Evolutionary conservation across 2,113 vertebrate genomes (phyloP).

Genomic region (Crocuta crocuta): DNA sequence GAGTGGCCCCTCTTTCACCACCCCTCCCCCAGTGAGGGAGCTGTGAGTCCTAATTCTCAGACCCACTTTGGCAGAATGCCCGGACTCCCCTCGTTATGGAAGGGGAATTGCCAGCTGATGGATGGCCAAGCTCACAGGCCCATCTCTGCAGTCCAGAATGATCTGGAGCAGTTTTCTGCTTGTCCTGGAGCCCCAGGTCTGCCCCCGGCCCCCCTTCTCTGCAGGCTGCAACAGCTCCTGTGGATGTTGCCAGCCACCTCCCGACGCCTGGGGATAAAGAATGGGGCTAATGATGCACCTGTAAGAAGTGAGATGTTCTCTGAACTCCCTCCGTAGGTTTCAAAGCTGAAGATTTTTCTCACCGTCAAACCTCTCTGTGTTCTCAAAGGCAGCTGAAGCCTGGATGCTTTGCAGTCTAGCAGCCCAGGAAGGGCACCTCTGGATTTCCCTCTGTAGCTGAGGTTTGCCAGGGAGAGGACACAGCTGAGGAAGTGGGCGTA

Average conservation of each 20-base stretch:
- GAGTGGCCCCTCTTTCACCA: not conserved
- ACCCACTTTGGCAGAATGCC: conserved; percentile 71
- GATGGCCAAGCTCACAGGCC: conserved; percentile 60
- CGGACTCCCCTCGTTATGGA: conserved; percentile 59
- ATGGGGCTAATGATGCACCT: not conserved
- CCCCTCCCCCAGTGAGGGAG: not conserved
- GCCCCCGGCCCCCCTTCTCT: conserved; percentile 57
- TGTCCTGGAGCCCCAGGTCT: not conserved
- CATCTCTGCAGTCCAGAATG: conserved; percentile 54
- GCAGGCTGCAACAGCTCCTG: conserved; percentile 45
- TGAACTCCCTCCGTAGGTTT: conserved; percentile 19
- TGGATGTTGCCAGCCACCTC: conserved; percentile 20
- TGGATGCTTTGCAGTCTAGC: not conserved
- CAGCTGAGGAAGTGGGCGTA: not conserved
- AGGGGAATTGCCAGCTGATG: conserved; percentile 65
- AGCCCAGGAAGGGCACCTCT: not conserved
- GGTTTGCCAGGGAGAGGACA: not conserved
- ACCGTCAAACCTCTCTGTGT: not conserved
- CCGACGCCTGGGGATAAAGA: conserved; percentile 50
- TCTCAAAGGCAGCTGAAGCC: conserved; percentile 9
- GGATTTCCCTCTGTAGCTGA: not conserved
- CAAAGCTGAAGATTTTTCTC: not conserved
- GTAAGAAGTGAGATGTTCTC: conserved; percentile 45
- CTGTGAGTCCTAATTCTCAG: conserved; percentile 61
- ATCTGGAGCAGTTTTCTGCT: conserved; percentile 54